phyloP scores from a whole-genome alignment of 2,888 invertebrate genomes.

The Andricus curvator region DNA sequence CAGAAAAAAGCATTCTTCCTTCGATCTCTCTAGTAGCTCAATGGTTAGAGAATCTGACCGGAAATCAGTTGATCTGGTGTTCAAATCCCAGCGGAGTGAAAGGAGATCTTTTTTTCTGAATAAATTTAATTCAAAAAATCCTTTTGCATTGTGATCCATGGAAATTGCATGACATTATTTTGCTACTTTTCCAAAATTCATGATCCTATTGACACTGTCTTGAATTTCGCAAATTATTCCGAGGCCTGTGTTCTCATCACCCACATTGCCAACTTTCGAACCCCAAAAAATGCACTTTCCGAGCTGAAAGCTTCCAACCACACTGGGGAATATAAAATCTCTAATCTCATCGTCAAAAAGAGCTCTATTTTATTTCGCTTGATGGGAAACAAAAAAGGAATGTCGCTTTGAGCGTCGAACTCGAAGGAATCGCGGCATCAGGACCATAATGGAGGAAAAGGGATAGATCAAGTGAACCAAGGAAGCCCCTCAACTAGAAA shows the following conservation, averaged over 20 bases:
- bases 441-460: conserved; percentile 44
- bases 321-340: not conserved
- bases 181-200: too few relatives aligned
- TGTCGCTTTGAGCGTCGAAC: conserved; percentile 5
- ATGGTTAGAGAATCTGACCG: too few relatives aligned
- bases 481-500: conserved; percentile 43
- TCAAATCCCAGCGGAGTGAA: too few relatives aligned
- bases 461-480: conserved; percentile 50
- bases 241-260: not conserved
- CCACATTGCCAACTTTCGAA: not conserved
- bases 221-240: too few relatives aligned
- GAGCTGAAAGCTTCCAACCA: not conserved
- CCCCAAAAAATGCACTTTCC: not conserved
- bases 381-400: conserved; percentile 5
- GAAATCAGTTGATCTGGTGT: too few relatives aligned
- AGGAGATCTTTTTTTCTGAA: too few relatives aligned
- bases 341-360: not conserved
- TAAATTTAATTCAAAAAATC: too few relatives aligned
- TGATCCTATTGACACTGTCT: too few relatives aligned
- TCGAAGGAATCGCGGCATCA: not conserved
- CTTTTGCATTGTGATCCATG: too few relatives aligned
- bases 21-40: too few relatives aligned
- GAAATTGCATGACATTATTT: too few relatives aligned
- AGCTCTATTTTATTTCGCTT: conserved; percentile 17
- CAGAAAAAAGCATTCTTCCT: too few relatives aligned